Evolutionary conservation across 2,797 vertebrate species (phyloP).

Genomic region (Protonibea diacanthus): DNA sequence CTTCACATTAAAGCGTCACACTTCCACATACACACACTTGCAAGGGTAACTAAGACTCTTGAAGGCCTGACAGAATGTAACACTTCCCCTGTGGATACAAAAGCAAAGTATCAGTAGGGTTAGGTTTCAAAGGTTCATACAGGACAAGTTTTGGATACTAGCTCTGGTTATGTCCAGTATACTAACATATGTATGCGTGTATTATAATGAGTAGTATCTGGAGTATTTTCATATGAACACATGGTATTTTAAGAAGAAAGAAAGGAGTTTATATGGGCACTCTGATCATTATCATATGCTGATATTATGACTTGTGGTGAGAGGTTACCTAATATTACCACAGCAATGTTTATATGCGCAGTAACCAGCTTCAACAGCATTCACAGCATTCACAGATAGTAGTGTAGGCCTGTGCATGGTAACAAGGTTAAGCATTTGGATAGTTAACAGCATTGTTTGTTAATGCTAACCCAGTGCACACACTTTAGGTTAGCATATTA

Average conservation of each 20-base stretch:
- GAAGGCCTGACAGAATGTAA: conserved; percentile 19
- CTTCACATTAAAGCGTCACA: conserved; percentile 51
- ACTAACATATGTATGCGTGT: neutral
- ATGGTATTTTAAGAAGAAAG: neutral
- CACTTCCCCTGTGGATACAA: conserved; percentile 10
- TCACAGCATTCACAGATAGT: neutral
- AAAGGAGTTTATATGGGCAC: neutral
- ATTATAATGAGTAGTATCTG: neutral
- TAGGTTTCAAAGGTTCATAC: neutral
- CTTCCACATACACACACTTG: conserved; percentile 35
- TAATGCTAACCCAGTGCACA: too few species aligned
- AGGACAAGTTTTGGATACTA: neutral
- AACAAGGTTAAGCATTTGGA: neutral
- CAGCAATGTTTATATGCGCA: conserved; percentile 17
- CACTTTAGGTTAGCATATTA: conserved; percentile 37
- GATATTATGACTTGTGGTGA: conserved; percentile 1
- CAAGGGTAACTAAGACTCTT: conserved; percentile 9
- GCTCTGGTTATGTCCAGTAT: neutral
- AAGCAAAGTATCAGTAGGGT: conserved; percentile 2
- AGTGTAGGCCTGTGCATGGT: neutral
- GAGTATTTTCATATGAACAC: neutral
- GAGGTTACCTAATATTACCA: conserved; percentile 16
- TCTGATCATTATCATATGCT: conserved; percentile 15
- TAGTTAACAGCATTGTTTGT: conserved; percentile 10
- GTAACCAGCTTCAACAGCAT: neutral